Percentiles rank a stretch among this genome's conserved stretches.
These are phyloP conservation scores for Cliona cf. orientalis DNA, from an alignment of 37 sponge, comb jelly and placozoan genomes.

Conservation along the genomic window DNA sequence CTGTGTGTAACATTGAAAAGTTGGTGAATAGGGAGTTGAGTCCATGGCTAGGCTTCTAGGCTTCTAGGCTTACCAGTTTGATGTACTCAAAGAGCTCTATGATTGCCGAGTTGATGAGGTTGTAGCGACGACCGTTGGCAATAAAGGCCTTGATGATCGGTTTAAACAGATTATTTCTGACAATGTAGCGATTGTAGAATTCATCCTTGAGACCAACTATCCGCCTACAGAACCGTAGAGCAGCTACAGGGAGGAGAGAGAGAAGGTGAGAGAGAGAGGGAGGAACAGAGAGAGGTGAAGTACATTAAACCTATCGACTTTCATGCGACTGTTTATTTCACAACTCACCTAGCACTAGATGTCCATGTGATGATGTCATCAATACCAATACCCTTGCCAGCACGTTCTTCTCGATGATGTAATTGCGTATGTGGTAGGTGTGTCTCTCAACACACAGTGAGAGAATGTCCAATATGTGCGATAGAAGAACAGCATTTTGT, in stretches of 20 bases:
- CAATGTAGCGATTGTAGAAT: conserved; percentile 91
- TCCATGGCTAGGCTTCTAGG: no score
- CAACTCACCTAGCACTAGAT: conserved; percentile 79
- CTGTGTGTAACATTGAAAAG: no score
- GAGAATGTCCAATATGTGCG: conserved; percentile 92
- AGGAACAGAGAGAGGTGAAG: conserved; percentile 72
- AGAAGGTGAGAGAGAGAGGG: conserved; percentile 74
- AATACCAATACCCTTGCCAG: conserved; percentile 88
- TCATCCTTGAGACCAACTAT: conserved; percentile 98
- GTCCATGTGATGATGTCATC: conserved; percentile 82
- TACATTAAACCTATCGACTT: conserved; percentile 67
- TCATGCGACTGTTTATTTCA: background rate
- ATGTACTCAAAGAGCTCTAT: conserved; percentile 95
- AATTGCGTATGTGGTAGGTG: conserved; percentile 93
- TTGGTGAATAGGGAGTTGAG: no score
- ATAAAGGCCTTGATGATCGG: conserved; percentile 83
- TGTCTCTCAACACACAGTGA: conserved; percentile 92
- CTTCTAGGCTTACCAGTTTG: conserved; percentile 75
- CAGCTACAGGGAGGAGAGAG: conserved; percentile 66
- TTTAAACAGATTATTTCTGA: conserved; percentile 80
- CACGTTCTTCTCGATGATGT: conserved; percentile 93
- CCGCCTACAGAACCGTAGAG: conserved; percentile 85
- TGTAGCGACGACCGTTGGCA: conserved; percentile 87
- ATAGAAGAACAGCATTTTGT: conserved; percentile 84
- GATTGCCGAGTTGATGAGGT: conserved; percentile 95